Conservation (phyloP, 2,113 vertebrate genomes). For the Sinocyclocheilus rhinocerous region DNA sequence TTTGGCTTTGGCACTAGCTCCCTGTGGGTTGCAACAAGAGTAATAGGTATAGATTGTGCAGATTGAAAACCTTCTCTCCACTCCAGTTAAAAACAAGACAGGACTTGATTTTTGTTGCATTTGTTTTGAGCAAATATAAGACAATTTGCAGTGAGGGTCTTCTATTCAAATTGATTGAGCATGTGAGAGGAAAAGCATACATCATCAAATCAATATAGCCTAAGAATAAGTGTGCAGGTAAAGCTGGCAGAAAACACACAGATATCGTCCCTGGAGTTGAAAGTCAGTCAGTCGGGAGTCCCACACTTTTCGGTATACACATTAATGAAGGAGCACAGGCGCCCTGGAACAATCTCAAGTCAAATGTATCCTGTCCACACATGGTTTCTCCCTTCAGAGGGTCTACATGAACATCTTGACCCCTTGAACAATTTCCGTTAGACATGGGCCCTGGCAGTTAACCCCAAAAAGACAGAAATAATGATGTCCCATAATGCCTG, state of each 20-base stretch:
- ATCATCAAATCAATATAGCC: constrained; percentile 8
- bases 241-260: background rate
- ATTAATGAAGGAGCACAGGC: background rate
- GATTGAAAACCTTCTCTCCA: background rate
- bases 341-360: background rate
- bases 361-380: background rate
- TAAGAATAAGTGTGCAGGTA: background rate
- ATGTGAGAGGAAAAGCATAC: background rate
- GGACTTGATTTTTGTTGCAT: background rate
- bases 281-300: background rate
- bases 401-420: background rate
- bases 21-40: background rate
- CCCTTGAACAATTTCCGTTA: background rate
- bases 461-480: constrained; percentile 15
- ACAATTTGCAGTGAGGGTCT: background rate
- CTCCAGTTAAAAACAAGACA: background rate
- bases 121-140: constrained; percentile 11
- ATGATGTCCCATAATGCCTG: background rate
- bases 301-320: background rate
- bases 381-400: background rate
- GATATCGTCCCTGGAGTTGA: background rate
- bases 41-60: background rate
- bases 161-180: background rate
- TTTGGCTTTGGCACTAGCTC: background rate
- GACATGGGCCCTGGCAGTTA: background rate